phyloP scores from a whole-genome alignment of 1,140 invertebrate species.

The Ptiloglossa arizonensis region DNA sequence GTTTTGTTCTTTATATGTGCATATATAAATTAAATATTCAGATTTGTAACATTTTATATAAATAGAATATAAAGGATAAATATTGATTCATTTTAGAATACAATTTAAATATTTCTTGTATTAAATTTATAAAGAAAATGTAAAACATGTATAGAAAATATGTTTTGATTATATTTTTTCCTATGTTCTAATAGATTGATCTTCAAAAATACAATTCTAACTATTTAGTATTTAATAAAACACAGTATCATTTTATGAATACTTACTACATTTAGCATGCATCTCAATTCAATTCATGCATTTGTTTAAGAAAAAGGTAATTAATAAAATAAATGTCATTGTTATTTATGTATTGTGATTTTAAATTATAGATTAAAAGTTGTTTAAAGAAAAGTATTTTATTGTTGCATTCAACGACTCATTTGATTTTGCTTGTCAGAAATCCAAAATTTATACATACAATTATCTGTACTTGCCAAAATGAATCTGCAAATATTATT shows the following conservation, averaged over 20 bases:
- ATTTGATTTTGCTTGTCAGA: conserved; percentile 16
- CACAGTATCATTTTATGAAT: conserved; percentile 6
- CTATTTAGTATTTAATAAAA: neutral
- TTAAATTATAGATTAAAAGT: conserved; percentile 16
- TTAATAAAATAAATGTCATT: conserved; percentile 11
- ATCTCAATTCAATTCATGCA: conserved; percentile 7
- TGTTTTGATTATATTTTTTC: conserved; percentile 11
- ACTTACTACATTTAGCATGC: conserved; percentile 3
- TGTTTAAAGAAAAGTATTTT: neutral
- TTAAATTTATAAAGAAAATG: neutral
- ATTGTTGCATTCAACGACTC: conserved; percentile 21
- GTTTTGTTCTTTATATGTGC: neutral
- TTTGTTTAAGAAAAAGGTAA: conserved; percentile 9
- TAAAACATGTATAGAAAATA: conserved; percentile 2
- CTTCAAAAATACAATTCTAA: conserved; percentile 4
- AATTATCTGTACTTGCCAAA: conserved; percentile 13
- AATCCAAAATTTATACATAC: conserved; percentile 12
- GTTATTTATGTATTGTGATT: conserved; percentile 13
- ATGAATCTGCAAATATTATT: conserved; percentile 39
- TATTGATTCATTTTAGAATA: conserved; percentile 11
- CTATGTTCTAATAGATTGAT: neutral
- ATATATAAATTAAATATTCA: neutral
- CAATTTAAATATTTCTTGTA: neutral
- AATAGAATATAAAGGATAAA: conserved; percentile 22
- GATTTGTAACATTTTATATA: conserved; percentile 13